These are phyloP conservation scores for Crocidura indochinensis DNA, from an alignment of 2,797 vertebrate species.

Conservation along the genomic window DNA sequence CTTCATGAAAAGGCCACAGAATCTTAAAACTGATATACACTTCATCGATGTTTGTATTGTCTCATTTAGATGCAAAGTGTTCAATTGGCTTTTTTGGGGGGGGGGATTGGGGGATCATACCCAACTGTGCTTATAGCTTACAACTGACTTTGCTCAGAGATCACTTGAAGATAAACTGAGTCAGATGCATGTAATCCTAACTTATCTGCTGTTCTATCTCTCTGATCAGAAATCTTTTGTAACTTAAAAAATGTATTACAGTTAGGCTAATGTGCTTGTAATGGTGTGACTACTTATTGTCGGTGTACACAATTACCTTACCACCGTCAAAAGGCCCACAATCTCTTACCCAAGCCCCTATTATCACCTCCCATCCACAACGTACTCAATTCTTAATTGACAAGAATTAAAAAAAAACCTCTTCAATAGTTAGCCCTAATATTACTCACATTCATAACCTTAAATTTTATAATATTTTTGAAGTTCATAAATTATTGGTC, in stretches of 20 bases:
- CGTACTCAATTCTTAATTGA: neutral
- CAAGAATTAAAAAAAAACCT: slow-evolving; percentile 10
- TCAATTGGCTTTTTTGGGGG: neutral
- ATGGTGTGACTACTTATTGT: too few relatives aligned
- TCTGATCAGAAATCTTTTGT: too few relatives aligned
- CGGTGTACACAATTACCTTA: neutral
- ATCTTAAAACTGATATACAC: neutral
- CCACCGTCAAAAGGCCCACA: neutral
- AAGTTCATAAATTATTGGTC: neutral
- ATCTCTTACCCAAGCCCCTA: neutral
- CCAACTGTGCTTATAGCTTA: neutral
- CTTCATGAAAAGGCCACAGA: slow-evolving; percentile 43
- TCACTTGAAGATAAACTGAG: too few relatives aligned
- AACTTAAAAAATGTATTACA: too few relatives aligned
- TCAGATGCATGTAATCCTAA: too few relatives aligned
- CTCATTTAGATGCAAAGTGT: slow-evolving; percentile 25
- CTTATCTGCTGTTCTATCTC: too few relatives aligned
- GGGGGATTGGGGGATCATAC: neutral
- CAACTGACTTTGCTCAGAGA: neutral
- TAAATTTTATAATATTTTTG: slow-evolving; percentile 58
- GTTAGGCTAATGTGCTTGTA: too few relatives aligned
- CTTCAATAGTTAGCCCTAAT: slow-evolving; percentile 25
- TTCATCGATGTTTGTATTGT: slow-evolving; percentile 40
- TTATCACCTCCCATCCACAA: neutral
- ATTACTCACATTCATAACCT: neutral